Evolutionary conservation across 2,113 vertebrate genomes (phyloP).

Genomic region (Pelmatolapia mariae): DNA sequence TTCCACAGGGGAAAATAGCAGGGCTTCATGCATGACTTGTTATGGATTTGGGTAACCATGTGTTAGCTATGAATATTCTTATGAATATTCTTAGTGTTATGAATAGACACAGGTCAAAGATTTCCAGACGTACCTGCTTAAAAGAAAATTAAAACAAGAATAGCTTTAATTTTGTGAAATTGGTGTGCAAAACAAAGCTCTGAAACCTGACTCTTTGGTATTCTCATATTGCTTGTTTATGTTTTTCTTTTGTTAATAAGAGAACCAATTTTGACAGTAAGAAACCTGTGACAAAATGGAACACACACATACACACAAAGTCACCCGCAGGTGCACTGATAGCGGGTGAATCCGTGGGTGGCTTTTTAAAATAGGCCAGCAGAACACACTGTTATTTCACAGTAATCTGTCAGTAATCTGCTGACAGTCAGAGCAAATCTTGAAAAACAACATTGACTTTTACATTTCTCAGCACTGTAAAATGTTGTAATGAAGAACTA

Average conservation of each 20-base stretch:
- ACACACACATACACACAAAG: neutral
- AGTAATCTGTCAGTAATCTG: neutral
- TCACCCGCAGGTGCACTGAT: conserved; percentile 14
- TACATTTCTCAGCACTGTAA: neutral
- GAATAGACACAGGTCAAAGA: conserved; percentile 4
- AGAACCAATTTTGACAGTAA: neutral
- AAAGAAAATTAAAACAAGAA: neutral
- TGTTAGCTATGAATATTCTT: conserved; percentile 8
- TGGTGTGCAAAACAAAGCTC: neutral
- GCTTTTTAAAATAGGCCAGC: conserved; percentile 42
- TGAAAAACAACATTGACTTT: neutral
- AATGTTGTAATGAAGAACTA: neutral
- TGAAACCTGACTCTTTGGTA: neutral
- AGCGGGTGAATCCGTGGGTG: conserved; percentile 19
- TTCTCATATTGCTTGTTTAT: neutral
- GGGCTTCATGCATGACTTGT: conserved; percentile 10
- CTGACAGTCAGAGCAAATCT: neutral
- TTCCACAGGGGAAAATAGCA: neutral
- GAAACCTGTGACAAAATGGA: neutral
- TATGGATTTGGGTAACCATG: conserved; percentile 1
- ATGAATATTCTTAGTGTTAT: neutral
- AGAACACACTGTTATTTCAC: conserved; percentile 24
- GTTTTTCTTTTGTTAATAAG: neutral
- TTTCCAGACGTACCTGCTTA: neutral
- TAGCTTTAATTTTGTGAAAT: neutral